Evolutionary conservation across 2,113 vertebrate genomes (phyloP), one percentile per base, ranked within the genome.

Genomic region (Rissa tridactyla): DNA sequence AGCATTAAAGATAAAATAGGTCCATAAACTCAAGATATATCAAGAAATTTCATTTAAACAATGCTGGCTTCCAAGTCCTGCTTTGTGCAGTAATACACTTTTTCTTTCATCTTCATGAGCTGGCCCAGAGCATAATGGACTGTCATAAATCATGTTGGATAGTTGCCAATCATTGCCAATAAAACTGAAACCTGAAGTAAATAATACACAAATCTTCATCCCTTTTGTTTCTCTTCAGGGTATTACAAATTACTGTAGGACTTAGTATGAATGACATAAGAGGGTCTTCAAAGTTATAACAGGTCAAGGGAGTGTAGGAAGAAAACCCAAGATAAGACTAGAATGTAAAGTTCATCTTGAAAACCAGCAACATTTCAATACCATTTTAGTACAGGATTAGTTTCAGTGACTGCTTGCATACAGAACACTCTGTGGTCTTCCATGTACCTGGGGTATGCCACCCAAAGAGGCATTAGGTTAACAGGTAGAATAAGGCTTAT

Each of bases 401-500:
- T 86, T 88, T 82, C 36, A 44, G 11, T 71, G 15, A 66, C n/a
- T 72, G 15, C 10, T 55, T 73, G 17, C 19, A 57, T 77, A 44
- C 13, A 64, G n/a, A 91, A 57, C 11, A 14, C 18, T 34, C 34
- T 10, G 32, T n/a, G 15, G 54, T 57, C 54, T 79, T 87, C 49
- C 42, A 10, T 18, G 3, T 66, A 82, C 34, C 69, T 82, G 75
- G 68, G 70, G 57, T 72, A 70, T 9, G 29, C 73, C 47, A 82
- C 82, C 94, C 64, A 94, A 77, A 64, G 46, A 92, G 76, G 8
- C 42, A 58, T 57, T 79, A 94, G 71, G 69, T 87, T 93, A 96
- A 87, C 83, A 90, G 73, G 64, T 92, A 93, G 47, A 96, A 79
- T 55, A 96, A 69, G 26, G 44, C 84, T 89, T 88, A 92, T 95